Percentiles rank a stretch among this genome's conserved stretches.
Conservation (phyloP, 2,797 vertebrate species). For the Anolis apletophallus region DNA sequence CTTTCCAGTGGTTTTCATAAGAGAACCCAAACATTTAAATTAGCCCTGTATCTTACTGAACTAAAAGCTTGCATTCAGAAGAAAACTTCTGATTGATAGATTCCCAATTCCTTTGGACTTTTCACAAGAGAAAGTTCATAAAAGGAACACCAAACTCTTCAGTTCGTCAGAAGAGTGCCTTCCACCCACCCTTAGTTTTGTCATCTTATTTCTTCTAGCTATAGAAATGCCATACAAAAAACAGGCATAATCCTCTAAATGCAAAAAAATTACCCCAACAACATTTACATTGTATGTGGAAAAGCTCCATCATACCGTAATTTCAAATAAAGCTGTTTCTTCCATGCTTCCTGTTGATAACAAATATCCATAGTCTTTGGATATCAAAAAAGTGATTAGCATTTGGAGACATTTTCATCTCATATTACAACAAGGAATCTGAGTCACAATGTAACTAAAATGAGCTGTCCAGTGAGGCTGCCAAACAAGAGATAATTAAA, state of each 20-base stretch:
- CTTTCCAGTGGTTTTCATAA: background rate
- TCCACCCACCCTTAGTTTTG: no score
- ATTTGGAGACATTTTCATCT: background rate
- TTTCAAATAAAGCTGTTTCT: background rate
- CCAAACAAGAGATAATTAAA: constrained; percentile 26
- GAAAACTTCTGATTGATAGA: background rate
- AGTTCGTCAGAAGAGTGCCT: background rate
- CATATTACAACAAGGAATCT: background rate
- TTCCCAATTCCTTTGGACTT: background rate
- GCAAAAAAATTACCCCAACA: background rate
- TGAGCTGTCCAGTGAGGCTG: background rate
- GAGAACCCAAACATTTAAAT: background rate
- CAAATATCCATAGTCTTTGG: background rate
- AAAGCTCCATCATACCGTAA: background rate
- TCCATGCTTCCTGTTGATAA: background rate
- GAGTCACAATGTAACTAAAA: background rate
- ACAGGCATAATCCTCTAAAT: background rate
- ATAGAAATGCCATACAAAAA: background rate
- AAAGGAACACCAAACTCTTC: background rate
- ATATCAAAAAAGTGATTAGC: background rate
- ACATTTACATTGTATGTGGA: no score
- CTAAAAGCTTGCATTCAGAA: background rate
- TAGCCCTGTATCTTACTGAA: background rate
- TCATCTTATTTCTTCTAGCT: background rate
- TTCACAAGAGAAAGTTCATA: background rate